Evolutionary conservation across 2,113 vertebrate species (phyloP), one percentile per base, ranked within the genome.

Genomic region (Odontophorus gujanensis): DNA sequence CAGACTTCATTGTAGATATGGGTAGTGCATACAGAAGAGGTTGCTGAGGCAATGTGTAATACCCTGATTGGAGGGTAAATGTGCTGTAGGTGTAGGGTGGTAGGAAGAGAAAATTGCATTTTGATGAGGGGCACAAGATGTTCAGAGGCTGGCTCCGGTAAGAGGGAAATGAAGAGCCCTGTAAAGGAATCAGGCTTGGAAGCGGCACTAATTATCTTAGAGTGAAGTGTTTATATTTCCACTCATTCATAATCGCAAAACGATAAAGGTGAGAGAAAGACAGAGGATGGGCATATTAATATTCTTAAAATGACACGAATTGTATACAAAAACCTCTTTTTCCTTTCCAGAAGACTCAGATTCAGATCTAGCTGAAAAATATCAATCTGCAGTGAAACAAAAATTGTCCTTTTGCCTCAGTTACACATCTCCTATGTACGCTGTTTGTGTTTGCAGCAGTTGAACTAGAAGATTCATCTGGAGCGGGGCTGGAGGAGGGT

Each of bases 1-100:
- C 6, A 12, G 88, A 42, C 88, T 96, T 61, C 40, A 30, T 10
- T 8, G 7, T 47, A 32, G 95, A 79, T 74, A 75, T 68, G 84
- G 80, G 62, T 58, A 80, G 67, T 0, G 66, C 86, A 93, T 90
- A 94, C 79, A 95, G 89, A 97, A 86, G 80, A 93, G 91, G 83
- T 71, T 94, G 86, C 94, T 67, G 87, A 95, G 58, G 94, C 57
- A 34, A 72, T 65, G 53, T 34, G 63, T 42, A 89, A 93, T 80
- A 43, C 26, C 76, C 85, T 1, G 4, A 4, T 30, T 0, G 17
- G 85, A 91, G 53, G 76, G 65, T 0, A 9, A 84, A 88, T 5
- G 50, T 9, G 17, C 76, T 58, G 11, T 66, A 81, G 89, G 78
- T 68, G 58, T 1, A 7, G 90, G 58, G 57, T 22, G 95, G 42